These are phyloP conservation scores for Neolamprologus sp. DNA, from an alignment of 2,113 vertebrate genomes.

Conservation along the genomic window DNA sequence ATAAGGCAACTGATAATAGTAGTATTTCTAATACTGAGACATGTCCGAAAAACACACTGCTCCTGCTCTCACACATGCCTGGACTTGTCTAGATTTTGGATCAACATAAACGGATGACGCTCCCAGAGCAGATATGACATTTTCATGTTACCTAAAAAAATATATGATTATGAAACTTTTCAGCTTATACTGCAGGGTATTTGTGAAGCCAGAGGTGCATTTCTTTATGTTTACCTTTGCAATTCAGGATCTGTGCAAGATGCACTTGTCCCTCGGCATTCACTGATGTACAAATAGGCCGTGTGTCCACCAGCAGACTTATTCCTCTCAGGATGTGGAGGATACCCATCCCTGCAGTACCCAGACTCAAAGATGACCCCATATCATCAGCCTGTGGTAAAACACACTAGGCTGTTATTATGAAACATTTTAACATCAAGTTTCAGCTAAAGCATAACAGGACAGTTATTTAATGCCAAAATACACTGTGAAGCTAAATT, in stretches of 20 bases:
- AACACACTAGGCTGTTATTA: neutral
- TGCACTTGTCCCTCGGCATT: neutral
- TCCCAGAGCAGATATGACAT: neutral
- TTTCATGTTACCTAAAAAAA: neutral
- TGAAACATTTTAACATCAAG: neutral
- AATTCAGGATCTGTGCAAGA: neutral
- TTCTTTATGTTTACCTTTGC: neutral
- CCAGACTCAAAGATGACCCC: neutral
- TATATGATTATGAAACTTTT: neutral
- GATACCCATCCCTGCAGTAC: neutral
- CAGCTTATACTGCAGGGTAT: neutral
- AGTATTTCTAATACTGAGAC: neutral
- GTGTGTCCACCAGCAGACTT: neutral
- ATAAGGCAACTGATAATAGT: neutral
- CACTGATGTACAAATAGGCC: neutral
- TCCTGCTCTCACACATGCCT: neutral
- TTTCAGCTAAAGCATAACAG: neutral
- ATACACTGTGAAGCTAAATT: neutral
- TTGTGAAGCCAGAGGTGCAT: neutral
- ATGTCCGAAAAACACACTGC: neutral
- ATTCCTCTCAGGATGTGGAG: neutral
- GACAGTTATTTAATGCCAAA: neutral
- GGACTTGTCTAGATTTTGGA: neutral
- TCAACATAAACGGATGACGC: accelerated
- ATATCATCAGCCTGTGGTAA: neutral